Evolutionary conservation across 1,140 invertebrate genomes (phyloP).

Genomic region (Drosophila littoralis): DNA sequence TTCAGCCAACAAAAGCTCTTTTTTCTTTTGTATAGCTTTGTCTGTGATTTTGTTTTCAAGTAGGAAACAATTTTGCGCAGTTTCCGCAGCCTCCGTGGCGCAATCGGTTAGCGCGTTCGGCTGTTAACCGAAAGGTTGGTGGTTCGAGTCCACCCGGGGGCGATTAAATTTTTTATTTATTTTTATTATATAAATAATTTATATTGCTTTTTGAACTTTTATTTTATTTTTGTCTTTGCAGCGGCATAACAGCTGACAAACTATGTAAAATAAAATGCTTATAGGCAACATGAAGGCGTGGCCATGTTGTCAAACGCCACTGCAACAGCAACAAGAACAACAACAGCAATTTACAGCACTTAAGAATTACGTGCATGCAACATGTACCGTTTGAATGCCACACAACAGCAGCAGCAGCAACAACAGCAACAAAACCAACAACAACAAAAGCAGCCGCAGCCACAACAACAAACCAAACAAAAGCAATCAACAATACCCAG

Average conservation of each 20-base stretch:
- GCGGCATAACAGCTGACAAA: constrained; percentile 15
- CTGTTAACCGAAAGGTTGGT: constrained; percentile 94
- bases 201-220: neutral
- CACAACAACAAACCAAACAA: constrained; percentile 36
- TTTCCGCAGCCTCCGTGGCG: constrained; percentile 89
- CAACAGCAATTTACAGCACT: constrained; percentile 44
- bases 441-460: constrained; percentile 28
- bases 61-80: constrained; percentile 13
- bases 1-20: constrained; percentile 14
- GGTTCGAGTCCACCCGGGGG: constrained; percentile 92
- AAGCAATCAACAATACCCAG: constrained; percentile 65
- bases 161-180: constrained; percentile 50
- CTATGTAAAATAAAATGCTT: constrained; percentile 67
- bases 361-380: constrained; percentile 51
- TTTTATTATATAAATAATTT: neutral
- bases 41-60: neutral
- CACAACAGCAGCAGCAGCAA: constrained; percentile 64
- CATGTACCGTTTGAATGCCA: constrained; percentile 81
- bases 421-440: constrained; percentile 44
- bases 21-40: neutral
- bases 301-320: constrained; percentile 64
- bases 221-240: constrained; percentile 8
- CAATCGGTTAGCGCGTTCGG: constrained; percentile 92
- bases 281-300: constrained; percentile 70
- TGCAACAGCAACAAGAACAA: constrained; percentile 24